These are phyloP conservation scores for Semibalanus balanoides DNA, from an alignment of 1,140 invertebrate genomes.

Conservation along the genomic window DNA sequence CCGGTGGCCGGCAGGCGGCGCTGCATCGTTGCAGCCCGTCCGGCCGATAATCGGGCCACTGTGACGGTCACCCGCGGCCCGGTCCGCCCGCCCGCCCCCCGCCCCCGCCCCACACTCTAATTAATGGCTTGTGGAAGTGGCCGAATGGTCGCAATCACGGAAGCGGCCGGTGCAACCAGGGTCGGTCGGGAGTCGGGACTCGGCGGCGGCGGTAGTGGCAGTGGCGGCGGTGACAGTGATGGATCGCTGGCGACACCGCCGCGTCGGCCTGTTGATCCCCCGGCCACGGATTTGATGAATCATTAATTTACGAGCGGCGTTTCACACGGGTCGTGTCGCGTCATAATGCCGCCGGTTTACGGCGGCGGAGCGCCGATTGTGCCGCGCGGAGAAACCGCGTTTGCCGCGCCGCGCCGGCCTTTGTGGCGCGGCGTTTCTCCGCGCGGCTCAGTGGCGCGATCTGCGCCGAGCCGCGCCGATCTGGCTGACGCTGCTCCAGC, in stretches of 20 bases:
- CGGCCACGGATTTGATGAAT: conserved; percentile 1
- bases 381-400: neutral
- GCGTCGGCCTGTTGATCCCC: neutral
- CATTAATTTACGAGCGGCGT: neutral
- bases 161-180: neutral
- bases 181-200: too few relatives aligned
- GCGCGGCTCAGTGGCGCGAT: too few relatives aligned
- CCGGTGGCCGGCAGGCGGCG: too few relatives aligned
- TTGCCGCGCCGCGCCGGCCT: neutral
- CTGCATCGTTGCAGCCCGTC: neutral
- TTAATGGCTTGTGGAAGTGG: conserved; percentile 1
- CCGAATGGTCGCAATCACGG: neutral
- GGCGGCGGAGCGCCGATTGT: neutral
- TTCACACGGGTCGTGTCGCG: neutral
- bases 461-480: too few relatives aligned
- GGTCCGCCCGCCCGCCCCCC: too few relatives aligned
- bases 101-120: neutral
- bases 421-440: neutral
- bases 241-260: neutral
- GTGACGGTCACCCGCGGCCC: neutral
- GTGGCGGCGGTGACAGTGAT: neutral
- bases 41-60: neutral
- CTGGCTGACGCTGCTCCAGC: too few relatives aligned
- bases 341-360: neutral
- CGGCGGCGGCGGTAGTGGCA: neutral